Conservation (phyloP, 2,113 vertebrate species). For the Aix galericulata region DNA sequence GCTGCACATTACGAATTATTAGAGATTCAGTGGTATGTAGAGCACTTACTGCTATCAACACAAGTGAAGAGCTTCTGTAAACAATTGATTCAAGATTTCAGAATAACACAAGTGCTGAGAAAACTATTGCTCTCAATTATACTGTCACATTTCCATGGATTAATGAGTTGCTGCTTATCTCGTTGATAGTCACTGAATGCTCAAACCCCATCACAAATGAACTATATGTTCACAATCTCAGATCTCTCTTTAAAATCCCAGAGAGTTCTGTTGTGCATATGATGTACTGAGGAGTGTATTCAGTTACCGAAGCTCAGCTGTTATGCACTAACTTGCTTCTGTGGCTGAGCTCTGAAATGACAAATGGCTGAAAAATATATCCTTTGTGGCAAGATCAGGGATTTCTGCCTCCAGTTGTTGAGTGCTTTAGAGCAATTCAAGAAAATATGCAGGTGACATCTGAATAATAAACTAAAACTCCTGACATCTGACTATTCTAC, state of each 20-base stretch:
- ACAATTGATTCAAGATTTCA: constrained; percentile 48
- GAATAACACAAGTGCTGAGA: constrained; percentile 40
- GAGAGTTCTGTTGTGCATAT: not conserved
- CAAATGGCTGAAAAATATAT: constrained; percentile 9
- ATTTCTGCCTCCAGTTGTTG: not conserved
- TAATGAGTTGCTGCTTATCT: constrained; percentile 48
- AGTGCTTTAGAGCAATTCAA: not conserved
- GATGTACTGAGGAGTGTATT: not conserved
- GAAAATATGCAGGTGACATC: not conserved
- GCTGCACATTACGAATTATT: not conserved
- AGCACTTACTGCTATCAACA: constrained; percentile 57
- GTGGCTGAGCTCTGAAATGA: not conserved
- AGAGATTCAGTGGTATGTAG: constrained; percentile 4
- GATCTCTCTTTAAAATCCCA: constrained; percentile 11
- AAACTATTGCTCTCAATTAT: not conserved
- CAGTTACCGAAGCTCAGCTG: not conserved
- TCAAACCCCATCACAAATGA: not conserved
- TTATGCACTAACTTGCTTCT: not conserved
- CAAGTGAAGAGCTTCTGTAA: constrained; percentile 64
- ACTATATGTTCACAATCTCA: constrained; percentile 16
- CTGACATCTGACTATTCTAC: not conserved
- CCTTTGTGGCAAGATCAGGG: not conserved
- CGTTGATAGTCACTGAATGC: not conserved
- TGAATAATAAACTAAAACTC: not conserved
- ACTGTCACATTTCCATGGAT: not conserved